Percentiles rank a stretch among this genome's conserved stretches.
Evolutionary conservation across 2,888 invertebrate genomes (phyloP).

Genomic region (Gibbula magus): DNA sequence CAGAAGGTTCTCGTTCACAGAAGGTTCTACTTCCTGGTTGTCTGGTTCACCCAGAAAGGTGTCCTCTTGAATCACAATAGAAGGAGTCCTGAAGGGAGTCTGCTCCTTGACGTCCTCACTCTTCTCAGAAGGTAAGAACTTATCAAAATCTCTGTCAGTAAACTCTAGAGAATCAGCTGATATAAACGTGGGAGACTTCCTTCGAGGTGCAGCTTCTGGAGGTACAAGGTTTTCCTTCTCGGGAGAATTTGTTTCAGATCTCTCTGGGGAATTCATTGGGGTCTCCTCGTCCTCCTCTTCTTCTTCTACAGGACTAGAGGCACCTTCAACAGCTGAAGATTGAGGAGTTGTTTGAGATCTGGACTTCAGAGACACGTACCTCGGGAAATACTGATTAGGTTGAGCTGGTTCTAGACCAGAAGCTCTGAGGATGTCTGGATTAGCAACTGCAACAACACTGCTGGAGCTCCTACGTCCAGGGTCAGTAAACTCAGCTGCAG

Average conservation of each 20-base stretch:
- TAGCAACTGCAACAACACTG: constrained; percentile 49
- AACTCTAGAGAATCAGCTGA: neutral
- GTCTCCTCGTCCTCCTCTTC: neutral
- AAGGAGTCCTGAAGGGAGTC: neutral
- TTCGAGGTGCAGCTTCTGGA: neutral
- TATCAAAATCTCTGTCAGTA: neutral
- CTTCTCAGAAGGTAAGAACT: neutral
- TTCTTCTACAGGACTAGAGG: too few relatives aligned
- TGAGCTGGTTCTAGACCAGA: constrained; percentile 44
- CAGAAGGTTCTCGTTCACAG: neutral
- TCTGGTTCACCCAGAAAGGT: neutral
- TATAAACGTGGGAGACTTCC: neutral
- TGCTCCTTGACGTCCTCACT: neutral
- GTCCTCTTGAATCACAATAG: constrained; percentile 1
- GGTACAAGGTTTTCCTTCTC: neutral
- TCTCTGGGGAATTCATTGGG: neutral
- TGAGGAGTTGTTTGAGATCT: neutral
- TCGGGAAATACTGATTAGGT: constrained; percentile 5
- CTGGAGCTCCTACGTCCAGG: constrained; percentile 36
- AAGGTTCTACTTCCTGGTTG: neutral
- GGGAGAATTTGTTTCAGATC: too few relatives aligned
- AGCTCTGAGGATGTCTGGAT: constrained; percentile 51
- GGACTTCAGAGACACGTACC: constrained; percentile 18
- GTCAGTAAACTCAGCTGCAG: neutral
- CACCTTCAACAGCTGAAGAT: neutral